Evolutionary conservation across 2,797 vertebrate species (phyloP).

Genomic region (Platyrinchus mystaceus): DNA sequence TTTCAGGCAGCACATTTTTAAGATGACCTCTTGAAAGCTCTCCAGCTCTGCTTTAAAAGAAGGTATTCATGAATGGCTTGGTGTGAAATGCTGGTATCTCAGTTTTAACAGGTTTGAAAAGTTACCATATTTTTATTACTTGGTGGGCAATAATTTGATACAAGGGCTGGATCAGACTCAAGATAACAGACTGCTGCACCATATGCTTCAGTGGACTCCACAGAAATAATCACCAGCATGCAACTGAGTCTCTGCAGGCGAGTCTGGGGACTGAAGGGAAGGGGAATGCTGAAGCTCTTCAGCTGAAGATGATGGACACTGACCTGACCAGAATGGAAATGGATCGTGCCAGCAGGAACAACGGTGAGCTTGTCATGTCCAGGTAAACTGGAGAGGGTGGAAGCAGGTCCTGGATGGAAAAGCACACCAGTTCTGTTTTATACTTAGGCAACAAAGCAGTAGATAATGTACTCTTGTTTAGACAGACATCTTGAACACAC

Average conservation of each 20-base stretch:
- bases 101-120: background rate
- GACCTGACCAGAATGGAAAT: conserved; percentile 83
- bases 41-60: background rate
- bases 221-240: conserved; percentile 81
- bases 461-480: background rate
- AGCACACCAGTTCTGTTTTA: background rate
- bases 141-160: conserved; percentile 8
- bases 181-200: conserved; percentile 37
- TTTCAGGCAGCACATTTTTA: background rate
- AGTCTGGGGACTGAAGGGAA: conserved; percentile 80
- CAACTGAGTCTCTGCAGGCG: conserved; percentile 80
- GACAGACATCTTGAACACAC: background rate
- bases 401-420: background rate
- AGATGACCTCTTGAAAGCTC: background rate
- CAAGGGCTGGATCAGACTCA: conserved; percentile 41
- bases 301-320: conserved; percentile 80
- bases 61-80: background rate
- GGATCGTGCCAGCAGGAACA: conserved; percentile 78
- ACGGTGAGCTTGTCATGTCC: conserved; percentile 76
- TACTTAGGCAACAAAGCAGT: background rate
- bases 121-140: background rate
- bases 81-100: background rate
- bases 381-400: conserved; percentile 58
- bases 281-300: conserved; percentile 74
- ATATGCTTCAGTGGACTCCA: conserved; percentile 43